A percentile compares a stretch with the other conserved stretches of the same genome.
phyloP scores from a whole-genome alignment of 2,797 vertebrate genomes.

The Hydrophis major region DNA sequence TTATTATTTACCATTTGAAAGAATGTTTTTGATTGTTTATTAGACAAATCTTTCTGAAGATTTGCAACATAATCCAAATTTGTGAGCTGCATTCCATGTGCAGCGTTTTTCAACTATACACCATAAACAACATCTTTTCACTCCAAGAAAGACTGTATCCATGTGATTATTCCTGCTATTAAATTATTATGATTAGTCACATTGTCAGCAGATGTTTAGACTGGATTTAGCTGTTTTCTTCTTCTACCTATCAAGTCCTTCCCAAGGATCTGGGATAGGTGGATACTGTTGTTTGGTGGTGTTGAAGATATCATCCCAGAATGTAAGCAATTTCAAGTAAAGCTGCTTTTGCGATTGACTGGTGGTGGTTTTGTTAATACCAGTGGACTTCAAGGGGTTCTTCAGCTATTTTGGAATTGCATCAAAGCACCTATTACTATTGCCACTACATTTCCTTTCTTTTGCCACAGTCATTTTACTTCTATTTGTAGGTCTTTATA shows the following conservation, averaged over 20 bases:
- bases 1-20: not conserved
- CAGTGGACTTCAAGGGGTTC: not conserved
- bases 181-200: not conserved
- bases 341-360: not conserved
- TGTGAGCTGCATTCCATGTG: not conserved
- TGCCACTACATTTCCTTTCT: not conserved
- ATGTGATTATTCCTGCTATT: not conserved
- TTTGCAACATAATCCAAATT: not conserved
- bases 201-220: not conserved
- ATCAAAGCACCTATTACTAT: not conserved
- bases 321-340: not conserved
- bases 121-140: no score
- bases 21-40: not conserved
- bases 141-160: not conserved
- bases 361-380: not conserved
- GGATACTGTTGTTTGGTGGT: not conserved
- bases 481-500: not conserved
- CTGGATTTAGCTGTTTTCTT: fast-evolving
- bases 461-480: not conserved
- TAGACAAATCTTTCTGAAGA: not conserved
- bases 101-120: not conserved
- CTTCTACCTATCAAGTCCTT: not conserved
- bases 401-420: not conserved
- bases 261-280: not conserved
- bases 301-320: not conserved